Evolutionary conservation across 2,113 vertebrate genomes (phyloP), one percentile per base, ranked within the genome.

Genomic region (Oxyruncus cristatus): DNA sequence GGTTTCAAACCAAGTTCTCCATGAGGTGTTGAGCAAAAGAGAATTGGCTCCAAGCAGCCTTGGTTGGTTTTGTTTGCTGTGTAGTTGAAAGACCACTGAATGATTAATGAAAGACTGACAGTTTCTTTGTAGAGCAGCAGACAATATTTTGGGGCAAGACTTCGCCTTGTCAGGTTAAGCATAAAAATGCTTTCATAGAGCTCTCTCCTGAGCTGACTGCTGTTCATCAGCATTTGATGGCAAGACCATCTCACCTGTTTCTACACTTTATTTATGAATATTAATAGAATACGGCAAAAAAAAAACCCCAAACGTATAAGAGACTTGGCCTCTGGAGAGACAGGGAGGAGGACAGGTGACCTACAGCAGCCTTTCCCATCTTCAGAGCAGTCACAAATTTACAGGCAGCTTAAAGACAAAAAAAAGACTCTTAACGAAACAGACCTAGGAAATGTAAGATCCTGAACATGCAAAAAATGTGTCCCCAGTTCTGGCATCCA

Each of bases 1-100:
- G 42, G 65, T 94, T 96, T 96, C 95, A 96, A 94, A 96, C 81
- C 88, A 88, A 76, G 74, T 83, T 95, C 93, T 92, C 88, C 88
- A 83, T 70, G 88, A 97, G 81, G 67, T 93, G 89, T n/a, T 90
- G 50, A 94, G 78, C 75, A 95, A 55, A 95, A 89, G 26, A 82
- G 67, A 94, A 83, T 1, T 83, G 74, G 71, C 67, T 76, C 75
- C 67, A 92, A 92, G 88, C 28, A 92, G 66, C 49, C 24, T 49
- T 82, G 49, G 44, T 61, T 59, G 74, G 85, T 58, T 93, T 80
- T 89, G 66, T 93, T 97, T 88, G 82, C 74, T 6, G 3, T 35
- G 41, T 23, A 92, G 63, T 39, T 89, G 82, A 87, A 91, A 47
- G 84, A 76, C 42, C 49, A 76, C 26, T 87, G 52, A 75, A 79